Evolutionary conservation across 2,797 vertebrate species (phyloP).

Genomic region (Trichosurus vulpecula): DNA sequence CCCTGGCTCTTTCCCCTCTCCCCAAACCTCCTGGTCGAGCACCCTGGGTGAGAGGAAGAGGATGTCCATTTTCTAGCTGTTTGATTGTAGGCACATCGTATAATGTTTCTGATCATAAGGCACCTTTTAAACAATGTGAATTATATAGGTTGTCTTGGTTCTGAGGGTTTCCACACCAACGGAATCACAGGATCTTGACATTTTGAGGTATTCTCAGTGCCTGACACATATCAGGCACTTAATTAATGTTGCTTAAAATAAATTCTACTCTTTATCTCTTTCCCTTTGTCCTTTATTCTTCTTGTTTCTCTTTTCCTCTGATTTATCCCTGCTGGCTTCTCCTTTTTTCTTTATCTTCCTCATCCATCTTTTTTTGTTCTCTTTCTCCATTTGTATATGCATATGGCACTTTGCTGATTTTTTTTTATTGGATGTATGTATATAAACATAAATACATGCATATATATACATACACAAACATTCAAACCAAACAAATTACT

Average conservation of each 20-base stretch:
- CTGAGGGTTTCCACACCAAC: neutral
- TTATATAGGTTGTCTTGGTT: neutral
- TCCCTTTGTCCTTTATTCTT: too few species aligned
- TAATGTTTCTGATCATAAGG: neutral
- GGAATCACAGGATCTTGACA: neutral
- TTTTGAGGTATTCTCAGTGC: neutral
- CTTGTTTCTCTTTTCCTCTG: too few species aligned
- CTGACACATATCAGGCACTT: neutral
- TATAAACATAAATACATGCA: neutral
- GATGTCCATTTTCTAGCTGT: neutral
- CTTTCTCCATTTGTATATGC: neutral
- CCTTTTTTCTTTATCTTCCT: neutral
- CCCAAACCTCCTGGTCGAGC: neutral
- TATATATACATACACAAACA: neutral
- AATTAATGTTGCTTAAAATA: neutral
- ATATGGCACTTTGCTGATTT: neutral
- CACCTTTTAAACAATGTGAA: neutral
- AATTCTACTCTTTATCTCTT: neutral
- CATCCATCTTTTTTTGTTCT: neutral
- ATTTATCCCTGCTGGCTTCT: neutral
- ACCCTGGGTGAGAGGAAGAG: neutral
- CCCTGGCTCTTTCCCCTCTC: too few species aligned
- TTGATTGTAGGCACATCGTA: neutral
- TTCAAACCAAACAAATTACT: neutral
- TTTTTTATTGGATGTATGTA: neutral